Evolutionary conservation across 2,797 vertebrate species (phyloP), one percentile per base, ranked within the genome.

Genomic region (Parauchenoglanis ngamensis): DNA sequence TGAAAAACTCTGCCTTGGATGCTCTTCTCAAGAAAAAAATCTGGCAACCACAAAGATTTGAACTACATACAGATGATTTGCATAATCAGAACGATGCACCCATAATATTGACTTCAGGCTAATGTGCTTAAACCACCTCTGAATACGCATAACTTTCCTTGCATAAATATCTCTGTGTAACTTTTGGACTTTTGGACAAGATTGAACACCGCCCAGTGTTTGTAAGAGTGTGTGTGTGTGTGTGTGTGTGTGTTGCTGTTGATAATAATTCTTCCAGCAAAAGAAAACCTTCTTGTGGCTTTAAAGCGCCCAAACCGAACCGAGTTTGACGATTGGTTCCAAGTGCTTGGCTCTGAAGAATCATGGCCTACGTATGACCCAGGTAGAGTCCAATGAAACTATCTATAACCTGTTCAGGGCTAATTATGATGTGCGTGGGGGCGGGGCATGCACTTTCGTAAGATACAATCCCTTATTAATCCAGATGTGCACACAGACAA

Each of bases 181-280:
- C 4, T 12, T 73, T 57, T 54, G 25, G 2, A 56, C 54, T 35
- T 11, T 44, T 46, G 4, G 0, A 44, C 12, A 75, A n/a, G 23
- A 49, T 0, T 75, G 23, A 52, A 75, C 52, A 75, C 13, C n/a
- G 73, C 12, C 49, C 25, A 76, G 73, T 75, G 35, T 73, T 46
- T 73, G 0, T 76, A 15, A 28, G 13, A 54, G 13, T 28, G 17
- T 54, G 5, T 76, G 73, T 19, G 17, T 76, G 5, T 76, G 73
- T 19, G 17, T 76, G 25, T 54, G 54, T 57, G n/a, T 46, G 2
- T 49, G 17, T 13, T 21, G 6, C 25, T 59, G 40, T 44, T 35
- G 11, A 54, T 90, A 93, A 92, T 44, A 93, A 94, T 93, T 95
- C 93, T 96, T 96, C 89, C 95, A 94, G 94, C 92, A 93, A 92